Evolutionary conservation across 2,888 invertebrate genomes (phyloP).

Genomic region (Himalopsyche japonica): DNA sequence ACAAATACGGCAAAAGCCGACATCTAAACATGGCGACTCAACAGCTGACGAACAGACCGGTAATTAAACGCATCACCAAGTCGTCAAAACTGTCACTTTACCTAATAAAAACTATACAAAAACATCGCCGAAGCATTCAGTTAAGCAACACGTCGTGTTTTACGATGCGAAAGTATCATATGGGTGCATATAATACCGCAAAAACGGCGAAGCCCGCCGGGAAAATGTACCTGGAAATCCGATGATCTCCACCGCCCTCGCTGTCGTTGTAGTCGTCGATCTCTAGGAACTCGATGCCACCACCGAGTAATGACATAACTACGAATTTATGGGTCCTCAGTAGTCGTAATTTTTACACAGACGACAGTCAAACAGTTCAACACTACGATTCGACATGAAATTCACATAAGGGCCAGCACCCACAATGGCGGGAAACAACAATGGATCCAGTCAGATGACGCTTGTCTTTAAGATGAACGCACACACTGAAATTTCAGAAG

Average conservation of each 20-base stretch:
- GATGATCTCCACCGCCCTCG: slow-evolving; percentile 62
- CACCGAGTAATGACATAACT: slow-evolving; percentile 62
- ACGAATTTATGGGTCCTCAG: slow-evolving; percentile 44
- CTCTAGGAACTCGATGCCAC: slow-evolving; percentile 61
- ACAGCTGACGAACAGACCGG: slow-evolving; percentile 56
- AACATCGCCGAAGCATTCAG: background rate
- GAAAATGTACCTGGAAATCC: slow-evolving; percentile 57
- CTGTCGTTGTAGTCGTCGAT: slow-evolving; percentile 61
- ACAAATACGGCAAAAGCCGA: slow-evolving; percentile 34
- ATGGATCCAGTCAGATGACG: slow-evolving; percentile 62
- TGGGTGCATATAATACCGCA: slow-evolving; percentile 17
- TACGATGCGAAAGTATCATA: background rate
- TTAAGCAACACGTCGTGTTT: background rate
- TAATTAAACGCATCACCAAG: slow-evolving; percentile 32
- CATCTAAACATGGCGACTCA: slow-evolving; percentile 59
- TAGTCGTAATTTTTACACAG: slow-evolving; percentile 40
- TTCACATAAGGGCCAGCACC: slow-evolving; percentile 46
- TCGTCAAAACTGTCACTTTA: slow-evolving; percentile 5
- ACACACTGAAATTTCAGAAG: slow-evolving; percentile 7
- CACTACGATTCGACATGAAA: slow-evolving; percentile 32
- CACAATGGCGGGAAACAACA: slow-evolving; percentile 65
- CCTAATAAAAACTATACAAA: background rate
- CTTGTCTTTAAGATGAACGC: slow-evolving; percentile 42
- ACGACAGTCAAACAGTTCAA: slow-evolving; percentile 18
- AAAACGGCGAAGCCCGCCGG: slow-evolving; percentile 52